Base-by-base conservation (phyloP, 2,797 vertebrate genomes). In the Melanotaenia maccullochi region DNA sequence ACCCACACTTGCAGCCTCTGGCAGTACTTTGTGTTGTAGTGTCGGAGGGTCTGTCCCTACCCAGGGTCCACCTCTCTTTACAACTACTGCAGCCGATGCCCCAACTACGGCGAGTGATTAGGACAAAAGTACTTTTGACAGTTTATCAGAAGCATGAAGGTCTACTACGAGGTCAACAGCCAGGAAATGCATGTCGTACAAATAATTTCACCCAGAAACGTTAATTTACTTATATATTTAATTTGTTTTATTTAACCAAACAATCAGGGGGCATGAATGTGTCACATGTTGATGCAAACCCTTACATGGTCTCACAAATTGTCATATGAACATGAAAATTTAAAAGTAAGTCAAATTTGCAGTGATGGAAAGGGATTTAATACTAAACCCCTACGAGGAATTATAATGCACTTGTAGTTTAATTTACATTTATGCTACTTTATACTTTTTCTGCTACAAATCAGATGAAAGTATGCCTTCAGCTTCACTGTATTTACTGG, bases 101-200 rank as follows among this genome's bases (percentile, higher is more conserved):
- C 25, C 18, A 4, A 49, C 82, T 92, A 94, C 90, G 85, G 91
- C 6, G 55, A 3, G 28, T 40, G 36, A 11, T 1, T 0, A 68
- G 84, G 79, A 80, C 88, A 65, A 87, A 89, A 54, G 6, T 11
- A 20, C 6, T 54, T 12, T 0, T 0, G 1, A 35, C 7, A 0
- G 3, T 6, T 13, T 18, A 16, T 36, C 40, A 30, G 51, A 8
- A 52, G 18, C 2, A 22, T 47, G 75, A 67, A 62, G 76, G 12
- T 13, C 61, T 60, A 42, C 35, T 35, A 38, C 36, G 38, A 40
- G 38, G 38, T 40, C 38, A 13, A 47, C 11, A 22, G 38, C 3
- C 52, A 59, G 22, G 13, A 28, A 44, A 47, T 5, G 30, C 16
- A 32, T n/a, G 7, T 36, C 5, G 3, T 24, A 20, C 30, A n/a